Percentiles rank a stretch among this genome's conserved stretches.
Conservation (phyloP, 2,888 invertebrate species). For the Adela reaumurella region DNA sequence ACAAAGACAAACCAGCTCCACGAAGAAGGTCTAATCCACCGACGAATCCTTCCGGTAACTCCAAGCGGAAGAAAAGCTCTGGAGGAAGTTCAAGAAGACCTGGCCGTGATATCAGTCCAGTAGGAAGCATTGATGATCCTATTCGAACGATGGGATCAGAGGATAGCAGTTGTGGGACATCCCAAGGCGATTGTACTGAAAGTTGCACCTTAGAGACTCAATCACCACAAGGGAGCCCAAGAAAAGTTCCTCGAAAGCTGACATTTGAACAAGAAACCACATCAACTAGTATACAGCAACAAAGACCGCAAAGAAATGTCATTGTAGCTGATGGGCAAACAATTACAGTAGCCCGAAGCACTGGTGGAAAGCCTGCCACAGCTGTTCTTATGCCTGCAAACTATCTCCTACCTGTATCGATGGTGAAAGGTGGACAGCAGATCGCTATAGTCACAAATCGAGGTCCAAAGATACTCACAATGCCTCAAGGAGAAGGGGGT, state of each 20-base stretch:
- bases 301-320: conserved; percentile 49
- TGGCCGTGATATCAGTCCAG: conserved; percentile 57
- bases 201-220: conserved; percentile 45
- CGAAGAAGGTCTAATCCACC: conserved; percentile 71
- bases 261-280: conserved; percentile 45
- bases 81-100: conserved; percentile 56
- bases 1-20: conserved; percentile 79
- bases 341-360: conserved; percentile 57
- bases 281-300: conserved; percentile 19
- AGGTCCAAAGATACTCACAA: conserved; percentile 54
- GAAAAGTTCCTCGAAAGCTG: conserved; percentile 41
- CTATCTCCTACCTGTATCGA: conserved; percentile 67
- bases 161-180: conserved; percentile 71
- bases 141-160: conserved; percentile 70
- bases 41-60: conserved; percentile 65
- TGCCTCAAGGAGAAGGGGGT: conserved; percentile 35
- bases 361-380: conserved; percentile 61
- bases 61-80: conserved; percentile 66
- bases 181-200: conserved; percentile 49
- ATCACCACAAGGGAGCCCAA: conserved; percentile 54
- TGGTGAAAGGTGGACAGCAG: conserved; percentile 69
- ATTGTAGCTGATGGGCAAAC: conserved; percentile 64
- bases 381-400: conserved; percentile 69
- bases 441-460: conserved; percentile 70
- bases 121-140: conserved; percentile 61